Evolutionary conservation across 2,113 vertebrate species (phyloP), one percentile per base, ranked within the genome.

Genomic region (Nannospalax galili): DNA sequence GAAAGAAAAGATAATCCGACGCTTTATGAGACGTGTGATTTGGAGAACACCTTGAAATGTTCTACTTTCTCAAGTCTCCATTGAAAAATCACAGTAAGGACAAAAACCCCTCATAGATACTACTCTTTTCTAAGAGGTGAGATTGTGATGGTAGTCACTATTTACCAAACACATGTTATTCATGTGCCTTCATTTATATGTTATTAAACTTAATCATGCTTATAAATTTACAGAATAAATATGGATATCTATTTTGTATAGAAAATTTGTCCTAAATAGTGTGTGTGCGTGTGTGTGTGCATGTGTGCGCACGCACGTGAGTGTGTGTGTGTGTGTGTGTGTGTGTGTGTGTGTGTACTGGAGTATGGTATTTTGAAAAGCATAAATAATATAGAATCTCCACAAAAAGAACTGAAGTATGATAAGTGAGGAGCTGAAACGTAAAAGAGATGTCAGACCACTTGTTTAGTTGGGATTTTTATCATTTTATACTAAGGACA

Each of bases 61-160:
- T 69, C 20, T 58, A 84, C 8, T 79, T 69, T 89, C 16, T 77
- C 2, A 67, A 37, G 17, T 45, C 7, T 7, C 91, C 30, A 67
- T 14, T 77, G 37, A 84, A 94, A 95, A 92, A 60, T 32, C 80
- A 5, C 80, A 5, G 45, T 32, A 52, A 70, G 70, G 24, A 77
- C 45, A 48, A 19, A 32, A 92, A 92, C 12, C 0, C 30, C 37
- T 70, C 48, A 78, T 79, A 78, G 45, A 28, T 12, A 4, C 22
- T 80, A 6, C 22, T 75, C 42, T 88, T 92, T 94, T 84, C 58
- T 85, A 88, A 94, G 40, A 73, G 77, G 5, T 86, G n/a, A 73
- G 92, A 88, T 28, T 35, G 7, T 84, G 14, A 73, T 81, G 20
- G 40, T 90, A 45, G 26, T 92, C 62, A 88, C 15, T 40, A 15